Evolutionary conservation across 2,888 invertebrate genomes (phyloP), one percentile per base, ranked within the genome.

Genomic region (Adineta ricciae): DNA sequence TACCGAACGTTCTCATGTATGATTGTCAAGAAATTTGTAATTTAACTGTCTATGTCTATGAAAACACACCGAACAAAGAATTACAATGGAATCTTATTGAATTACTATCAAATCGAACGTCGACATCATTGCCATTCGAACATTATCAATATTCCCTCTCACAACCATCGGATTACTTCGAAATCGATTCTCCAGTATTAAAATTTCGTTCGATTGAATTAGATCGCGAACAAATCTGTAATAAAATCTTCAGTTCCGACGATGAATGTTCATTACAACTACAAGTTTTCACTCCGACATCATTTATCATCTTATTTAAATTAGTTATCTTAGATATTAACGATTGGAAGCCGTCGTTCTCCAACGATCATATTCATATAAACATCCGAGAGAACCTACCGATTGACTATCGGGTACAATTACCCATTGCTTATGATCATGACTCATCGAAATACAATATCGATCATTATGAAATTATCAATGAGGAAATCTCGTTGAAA

Each of bases 181-280:
- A 41, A 41, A n/a, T 78, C 3, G 9, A 38, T 19, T 41, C 41
- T 8, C 9, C 41, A 24, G 41, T 78, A 19, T 78, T 78, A 78
- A 41, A 24, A 38, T 78, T 19, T 41, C 38, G 41, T 41, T n/a
- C 24, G 11, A 11, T 7, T 4, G 24, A 78, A 41, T 78, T 78
- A n/a, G 78, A 78, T 78, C 78, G 78, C n/a, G 78, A 78, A 41
- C 24, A 24, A 41, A 41, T 78, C n/a, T 78, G 78, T 78, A 41
- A 41, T 21, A 38, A n/a, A 41, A 78, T 19, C 46, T 46, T 46
- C 11, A 8, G 5, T 46, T 11, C 5, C 11, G 46, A 38, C 3
- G 38, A 78, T 41, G 41, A 41, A 78, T 78, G 78, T 41, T 38
- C 24, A n/a, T 78, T 78, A 41, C n/a, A 38, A 78, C 41, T 78